Evolutionary conservation across 2,888 invertebrate genomes (phyloP).

Genomic region (Pasiphila rectangulata): DNA sequence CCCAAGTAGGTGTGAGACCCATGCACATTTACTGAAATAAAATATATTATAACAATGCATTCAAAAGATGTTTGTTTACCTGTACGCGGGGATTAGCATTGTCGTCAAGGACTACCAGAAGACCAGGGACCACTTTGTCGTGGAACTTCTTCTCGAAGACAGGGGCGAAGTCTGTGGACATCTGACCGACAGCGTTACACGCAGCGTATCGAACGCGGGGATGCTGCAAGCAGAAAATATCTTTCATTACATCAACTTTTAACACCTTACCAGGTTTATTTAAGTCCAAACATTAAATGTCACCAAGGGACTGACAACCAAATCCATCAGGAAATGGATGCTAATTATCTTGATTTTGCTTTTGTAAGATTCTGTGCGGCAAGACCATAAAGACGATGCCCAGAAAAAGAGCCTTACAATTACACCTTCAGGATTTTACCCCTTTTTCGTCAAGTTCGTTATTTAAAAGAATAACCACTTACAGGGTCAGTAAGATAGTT

Average conservation of each 20-base stretch:
- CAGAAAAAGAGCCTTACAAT: slow-evolving; percentile 16
- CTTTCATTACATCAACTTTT: neutral
- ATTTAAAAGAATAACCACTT: slow-evolving; percentile 54
- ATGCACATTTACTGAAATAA: no score
- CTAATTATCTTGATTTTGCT: slow-evolving; percentile 72
- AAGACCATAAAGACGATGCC: slow-evolving; percentile 43
- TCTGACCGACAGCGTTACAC: slow-evolving; percentile 99
- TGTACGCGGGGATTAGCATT: slow-evolving; percentile 95
- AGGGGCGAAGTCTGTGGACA: slow-evolving; percentile 99
- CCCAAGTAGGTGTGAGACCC: no score
- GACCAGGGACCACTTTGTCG: slow-evolving; percentile 94
- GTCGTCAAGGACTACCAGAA: slow-evolving; percentile 94
- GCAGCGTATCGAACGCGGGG: slow-evolving; percentile 97
- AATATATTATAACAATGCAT: no score
- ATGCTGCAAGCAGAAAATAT: slow-evolving; percentile 78
- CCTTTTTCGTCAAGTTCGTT: neutral
- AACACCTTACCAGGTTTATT: no score
- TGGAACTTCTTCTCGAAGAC: slow-evolving; percentile 99
- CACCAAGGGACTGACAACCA: slow-evolving; percentile 73
- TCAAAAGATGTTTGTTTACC: slow-evolving; percentile 63
- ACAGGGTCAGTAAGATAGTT: slow-evolving; percentile 92
- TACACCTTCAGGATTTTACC: no score
- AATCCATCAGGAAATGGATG: slow-evolving; percentile 56
- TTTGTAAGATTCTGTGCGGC: slow-evolving; percentile 57
- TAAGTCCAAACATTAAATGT: slow-evolving; percentile 28